phyloP scores from a whole-genome alignment of 2,113 vertebrate species.

The Campylomormyrus tamandua region DNA sequence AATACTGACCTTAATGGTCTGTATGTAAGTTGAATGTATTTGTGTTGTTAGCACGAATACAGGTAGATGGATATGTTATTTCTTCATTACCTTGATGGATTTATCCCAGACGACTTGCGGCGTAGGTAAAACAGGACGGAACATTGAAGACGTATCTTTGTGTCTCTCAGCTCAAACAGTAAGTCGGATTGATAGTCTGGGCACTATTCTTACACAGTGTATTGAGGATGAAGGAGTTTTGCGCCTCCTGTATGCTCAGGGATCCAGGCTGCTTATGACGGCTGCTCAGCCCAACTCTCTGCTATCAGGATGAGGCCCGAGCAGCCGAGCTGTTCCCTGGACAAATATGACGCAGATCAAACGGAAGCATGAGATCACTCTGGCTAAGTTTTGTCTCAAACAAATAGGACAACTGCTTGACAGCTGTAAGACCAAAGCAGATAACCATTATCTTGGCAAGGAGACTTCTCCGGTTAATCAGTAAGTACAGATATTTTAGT shows the following conservation, averaged over 20 bases:
- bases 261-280: slow-evolving; percentile 12
- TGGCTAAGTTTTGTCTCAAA: not conserved
- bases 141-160: not conserved
- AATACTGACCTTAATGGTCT: not conserved
- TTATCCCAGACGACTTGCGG: not conserved
- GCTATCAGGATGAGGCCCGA: not conserved
- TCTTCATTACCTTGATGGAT: not conserved
- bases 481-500: not conserved
- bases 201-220: not conserved
- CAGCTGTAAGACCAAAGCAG: not conserved
- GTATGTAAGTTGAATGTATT: not conserved
- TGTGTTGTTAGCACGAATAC: not conserved
- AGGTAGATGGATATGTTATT: not conserved
- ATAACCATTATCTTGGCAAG: not conserved
- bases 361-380: not conserved
- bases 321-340: slow-evolving; percentile 5
- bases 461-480: not conserved
- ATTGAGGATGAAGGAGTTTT: not conserved
- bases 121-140: not conserved
- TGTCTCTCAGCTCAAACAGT: not conserved
- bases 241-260: slow-evolving; percentile 24
- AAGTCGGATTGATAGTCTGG: not conserved
- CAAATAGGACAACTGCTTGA: not conserved
- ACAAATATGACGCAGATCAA: not conserved
- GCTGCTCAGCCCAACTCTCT: not conserved